These are phyloP conservation scores for Catharus bicknelli DNA, from an alignment of 2,113 vertebrate species.

Conservation along the genomic window DNA sequence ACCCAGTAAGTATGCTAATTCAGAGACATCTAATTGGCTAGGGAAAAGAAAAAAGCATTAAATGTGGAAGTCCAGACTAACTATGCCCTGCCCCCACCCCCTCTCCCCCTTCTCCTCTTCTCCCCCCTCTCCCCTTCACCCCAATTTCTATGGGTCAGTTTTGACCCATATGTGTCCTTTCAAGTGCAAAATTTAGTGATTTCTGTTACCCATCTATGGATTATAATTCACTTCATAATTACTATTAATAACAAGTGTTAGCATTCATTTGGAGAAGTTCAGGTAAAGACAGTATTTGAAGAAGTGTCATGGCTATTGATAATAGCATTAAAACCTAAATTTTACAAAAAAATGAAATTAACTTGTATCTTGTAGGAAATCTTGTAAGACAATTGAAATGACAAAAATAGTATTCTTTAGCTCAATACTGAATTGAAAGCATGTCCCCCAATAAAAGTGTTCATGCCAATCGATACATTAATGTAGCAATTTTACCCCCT, in stretches of 20 bases:
- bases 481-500: neutral
- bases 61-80: neutral
- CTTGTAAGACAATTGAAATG: neutral
- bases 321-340: neutral
- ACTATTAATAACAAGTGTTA: neutral
- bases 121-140: accelerated
- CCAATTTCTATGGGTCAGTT: neutral
- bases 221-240: neutral
- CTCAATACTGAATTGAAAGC: neutral
- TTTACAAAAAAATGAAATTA: neutral
- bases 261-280: neutral
- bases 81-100: neutral
- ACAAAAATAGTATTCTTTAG: neutral
- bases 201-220: neutral
- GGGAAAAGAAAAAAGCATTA: neutral
- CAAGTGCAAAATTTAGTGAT: neutral
- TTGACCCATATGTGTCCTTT: neutral
- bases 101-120: too few species aligned
- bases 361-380: neutral
- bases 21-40: neutral
- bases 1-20: neutral
- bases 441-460: neutral
- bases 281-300: neutral
- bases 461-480: neutral
- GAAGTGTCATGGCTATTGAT: too few species aligned